These are phyloP conservation scores for Mamestra brassicae DNA, from an alignment of 2,888 invertebrate species.

Conservation along the genomic window DNA sequence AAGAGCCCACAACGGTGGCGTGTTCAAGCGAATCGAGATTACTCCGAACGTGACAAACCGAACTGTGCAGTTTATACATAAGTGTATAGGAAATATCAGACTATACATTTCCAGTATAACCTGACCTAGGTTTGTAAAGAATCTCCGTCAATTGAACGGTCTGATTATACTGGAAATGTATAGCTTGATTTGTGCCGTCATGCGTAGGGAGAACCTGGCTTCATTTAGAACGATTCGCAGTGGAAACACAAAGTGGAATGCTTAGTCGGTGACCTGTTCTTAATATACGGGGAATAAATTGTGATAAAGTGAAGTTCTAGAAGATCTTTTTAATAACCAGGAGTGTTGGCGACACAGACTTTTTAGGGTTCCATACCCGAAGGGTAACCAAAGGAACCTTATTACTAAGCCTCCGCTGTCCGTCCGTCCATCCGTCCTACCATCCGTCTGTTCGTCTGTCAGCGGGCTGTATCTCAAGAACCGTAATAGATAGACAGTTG, in stretches of 20 bases:
- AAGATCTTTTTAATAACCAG: background rate
- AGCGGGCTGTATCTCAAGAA: too few species aligned
- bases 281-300: background rate
- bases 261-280: background rate
- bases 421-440: too few species aligned
- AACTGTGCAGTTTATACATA: conserved; percentile 33
- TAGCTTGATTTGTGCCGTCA: background rate
- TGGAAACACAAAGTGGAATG: background rate
- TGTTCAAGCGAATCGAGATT: conserved; percentile 44
- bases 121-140: background rate
- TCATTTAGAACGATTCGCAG: background rate
- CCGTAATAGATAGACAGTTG: too few species aligned
- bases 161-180: background rate
- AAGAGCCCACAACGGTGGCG: conserved; percentile 13
- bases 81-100: conserved; percentile 7
- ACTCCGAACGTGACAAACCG: conserved; percentile 55
- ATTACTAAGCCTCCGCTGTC: too few species aligned
- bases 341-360: too few species aligned
- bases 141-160: background rate
- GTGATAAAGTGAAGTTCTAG: background rate
- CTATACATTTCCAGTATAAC: background rate
- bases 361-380: too few species aligned
- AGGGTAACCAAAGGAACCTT: too few species aligned
- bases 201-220: background rate
- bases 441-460: too few species aligned